Conservation (phyloP, 1,140 invertebrate species). For the Drosophila suzukii region DNA sequence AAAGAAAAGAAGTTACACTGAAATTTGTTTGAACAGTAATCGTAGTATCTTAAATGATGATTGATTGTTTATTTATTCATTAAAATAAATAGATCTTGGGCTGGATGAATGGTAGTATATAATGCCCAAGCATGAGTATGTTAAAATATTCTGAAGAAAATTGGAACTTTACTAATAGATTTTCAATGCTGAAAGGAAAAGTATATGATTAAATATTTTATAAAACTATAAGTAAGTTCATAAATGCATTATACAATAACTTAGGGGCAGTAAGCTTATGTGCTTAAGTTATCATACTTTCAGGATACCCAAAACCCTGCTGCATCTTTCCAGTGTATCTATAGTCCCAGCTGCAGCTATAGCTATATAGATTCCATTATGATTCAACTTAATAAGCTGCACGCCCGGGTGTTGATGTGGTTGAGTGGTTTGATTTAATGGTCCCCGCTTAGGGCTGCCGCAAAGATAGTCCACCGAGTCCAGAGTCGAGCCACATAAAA, state of each 20-base stretch:
- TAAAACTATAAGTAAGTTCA: no score
- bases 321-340: slow-evolving; percentile 5
- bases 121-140: background rate
- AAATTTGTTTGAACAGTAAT: background rate
- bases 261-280: no score
- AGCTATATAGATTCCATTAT: slow-evolving; percentile 60
- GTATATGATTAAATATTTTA: no score
- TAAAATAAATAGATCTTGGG: background rate
- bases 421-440: slow-evolving; percentile 73
- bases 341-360: slow-evolving; percentile 15
- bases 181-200: background rate
- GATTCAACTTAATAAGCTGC: slow-evolving; percentile 63
- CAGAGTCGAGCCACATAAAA: slow-evolving; percentile 19
- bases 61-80: background rate
- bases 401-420: slow-evolving; percentile 58
- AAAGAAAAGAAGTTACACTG: background rate
- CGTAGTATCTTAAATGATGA: slow-evolving; percentile 1
- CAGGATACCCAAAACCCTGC: background rate
- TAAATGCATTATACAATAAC: no score
- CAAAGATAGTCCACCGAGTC: slow-evolving; percentile 8
- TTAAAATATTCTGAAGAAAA: background rate
- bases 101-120: no score
- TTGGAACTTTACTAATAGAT: background rate
- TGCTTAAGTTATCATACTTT: no score
- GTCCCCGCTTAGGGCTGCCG: slow-evolving; percentile 42